Base-by-base conservation (phyloP, 2,888 invertebrate genomes). In the Cistogaster globosa region DNA sequence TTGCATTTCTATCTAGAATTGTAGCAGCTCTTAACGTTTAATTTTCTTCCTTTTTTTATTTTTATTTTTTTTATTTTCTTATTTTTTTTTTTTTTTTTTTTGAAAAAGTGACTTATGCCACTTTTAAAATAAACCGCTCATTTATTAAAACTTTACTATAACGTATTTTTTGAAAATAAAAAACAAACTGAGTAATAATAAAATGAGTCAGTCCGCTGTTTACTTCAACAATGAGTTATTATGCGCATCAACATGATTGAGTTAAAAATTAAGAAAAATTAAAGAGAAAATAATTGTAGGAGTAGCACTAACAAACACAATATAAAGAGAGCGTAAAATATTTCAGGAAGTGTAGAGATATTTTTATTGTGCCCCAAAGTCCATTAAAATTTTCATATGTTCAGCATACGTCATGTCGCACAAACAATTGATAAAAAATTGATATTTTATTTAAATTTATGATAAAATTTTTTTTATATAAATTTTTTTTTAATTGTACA, bases 401-500 rank as follows among this genome's bases (percentile, higher is more conserved):
- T 78, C 69, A 74, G 74, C 69, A 85, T 82, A 85, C 84, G 84
- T 75, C 63, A 76, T 62, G 78, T 45, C 5, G 58, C 63, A 74
- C 48, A n/a, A 48, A 48, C 42, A 12, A 12, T 1, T n/a, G n/a
- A n/a, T n/a, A n/a, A 48, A 48, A 14, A 12, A 14, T 48, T 48
- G 3, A 16, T n/a, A 14, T n/a, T n/a, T 48, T 48, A 16, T 6
- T 48, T 48, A 4, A 48, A n/a, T 48, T 48, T 48, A 48, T 32
- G 6, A n/a, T 48, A 42, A 42, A 42, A 12, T 1, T 42, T 42
- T 12, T 12, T 42, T 42, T 38, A 6, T 7, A 11, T 38, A 11
- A 38, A 42, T 42, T 42, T 42, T 42, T 42, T 12, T 42, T 12
- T 12, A 12, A 12, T 12, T 42, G 12, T 42, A 12, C 7, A 12